Evolutionary conservation across 2,113 vertebrate genomes (phyloP), one percentile per base, ranked within the genome.

Genomic region (Callocephalon fimbriatum): DNA sequence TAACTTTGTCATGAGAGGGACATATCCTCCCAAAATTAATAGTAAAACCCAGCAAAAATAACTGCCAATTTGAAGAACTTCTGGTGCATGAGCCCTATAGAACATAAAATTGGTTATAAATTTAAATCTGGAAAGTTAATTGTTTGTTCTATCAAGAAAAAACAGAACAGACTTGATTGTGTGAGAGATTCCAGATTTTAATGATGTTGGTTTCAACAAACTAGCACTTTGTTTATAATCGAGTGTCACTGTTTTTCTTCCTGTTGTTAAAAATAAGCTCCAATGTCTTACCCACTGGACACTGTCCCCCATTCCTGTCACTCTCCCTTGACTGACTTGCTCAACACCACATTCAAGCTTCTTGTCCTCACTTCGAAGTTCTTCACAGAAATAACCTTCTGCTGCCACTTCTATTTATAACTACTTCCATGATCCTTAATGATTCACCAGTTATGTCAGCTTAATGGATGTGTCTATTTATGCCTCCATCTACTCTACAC

Each of bases 331-430:
- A 54, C 51, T 74, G 61, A 65, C 27, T 85, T 9, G 15, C 25
- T 91, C 71, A 79, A 31, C 21, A 14, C 44, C 61, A 61, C 47
- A 21, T 59, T 68, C 51, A 73, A 40, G n/a, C 14, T 76, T 70
- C 58, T 92, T 50, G 32, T 50, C 31, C 56, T 91, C 32, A 8
- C 78, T 56, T 66, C 58, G 62, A 93, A 90, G 54, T 58, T 63
- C 71, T 56, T 63, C 77, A 85, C 63, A 92, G 58, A 70, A 93
- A 73, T 76, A 91, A 83, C 70, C 45, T 79, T 65, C 87, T 82
- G 53, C 48, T 67, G 53, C 42, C 74, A 42, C 31, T 88, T 73
- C 85, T 93, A 72, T 94, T 94, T 95, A 82, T 92, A 94, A 42
- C 45, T 61, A 35, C 10, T 72, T 86, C 63, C 35, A 31, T 66